Evolutionary conservation across 2,113 vertebrate species (phyloP).

Genomic region (Gorsachius goisagi): DNA sequence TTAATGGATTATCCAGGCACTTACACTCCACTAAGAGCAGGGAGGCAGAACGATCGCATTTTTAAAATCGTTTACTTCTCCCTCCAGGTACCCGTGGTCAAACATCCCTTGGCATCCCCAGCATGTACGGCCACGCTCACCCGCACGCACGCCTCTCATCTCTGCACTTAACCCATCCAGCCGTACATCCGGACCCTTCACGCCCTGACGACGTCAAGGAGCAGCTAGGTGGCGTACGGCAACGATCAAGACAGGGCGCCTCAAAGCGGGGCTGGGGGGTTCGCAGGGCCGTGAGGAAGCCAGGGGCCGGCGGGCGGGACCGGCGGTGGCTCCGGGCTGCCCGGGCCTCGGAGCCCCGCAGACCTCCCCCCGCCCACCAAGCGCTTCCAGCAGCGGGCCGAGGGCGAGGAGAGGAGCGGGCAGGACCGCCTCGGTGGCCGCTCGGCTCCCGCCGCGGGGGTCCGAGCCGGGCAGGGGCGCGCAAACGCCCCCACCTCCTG

Average conservation of each 20-base stretch:
- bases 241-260: fast-evolving
- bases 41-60: neutral
- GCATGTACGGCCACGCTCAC: neutral
- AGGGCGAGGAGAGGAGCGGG: fast-evolving
- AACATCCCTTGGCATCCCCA: fast-evolving
- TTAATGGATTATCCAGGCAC: neutral
- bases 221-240: neutral
- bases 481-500: too few relatives aligned
- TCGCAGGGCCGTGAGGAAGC: fast-evolving
- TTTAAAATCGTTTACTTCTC: neutral
- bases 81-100: too few relatives aligned
- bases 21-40: neutral
- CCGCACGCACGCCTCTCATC: too few relatives aligned
- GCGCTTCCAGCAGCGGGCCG: neutral
- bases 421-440: too few relatives aligned
- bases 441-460: neutral
- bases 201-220: fast-evolving
- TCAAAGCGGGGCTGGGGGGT: neutral
- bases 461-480: neutral
- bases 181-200: neutral
- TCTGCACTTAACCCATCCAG: neutral
- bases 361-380: too few relatives aligned
- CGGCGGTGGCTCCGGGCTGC: neutral
- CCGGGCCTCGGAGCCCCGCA: neutral
- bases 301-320: too few relatives aligned